Evolutionary conservation across 2,113 vertebrate species (phyloP).

Genomic region (Daboia siamensis): DNA sequence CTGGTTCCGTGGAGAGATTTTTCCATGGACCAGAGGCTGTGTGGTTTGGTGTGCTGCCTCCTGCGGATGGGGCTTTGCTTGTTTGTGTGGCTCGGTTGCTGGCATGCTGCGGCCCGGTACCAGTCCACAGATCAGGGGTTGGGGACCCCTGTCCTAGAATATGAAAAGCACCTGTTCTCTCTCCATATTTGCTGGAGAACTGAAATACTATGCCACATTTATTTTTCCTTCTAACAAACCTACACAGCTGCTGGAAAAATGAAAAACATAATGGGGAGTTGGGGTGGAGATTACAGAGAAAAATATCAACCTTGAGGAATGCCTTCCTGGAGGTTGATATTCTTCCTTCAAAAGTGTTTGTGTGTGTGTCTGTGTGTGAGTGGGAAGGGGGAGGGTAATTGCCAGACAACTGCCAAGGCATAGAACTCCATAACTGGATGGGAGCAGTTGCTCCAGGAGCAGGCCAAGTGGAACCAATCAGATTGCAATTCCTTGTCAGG

Average conservation of each 20-base stretch:
- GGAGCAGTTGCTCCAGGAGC: neutral
- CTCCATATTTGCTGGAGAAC: neutral
- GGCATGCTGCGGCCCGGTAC: too few species aligned
- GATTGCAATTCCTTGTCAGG: neutral
- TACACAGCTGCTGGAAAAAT: neutral
- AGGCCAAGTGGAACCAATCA: neutral
- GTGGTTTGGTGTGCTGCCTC: too few species aligned
- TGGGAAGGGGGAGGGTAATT: too few species aligned
- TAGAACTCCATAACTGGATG: too few species aligned
- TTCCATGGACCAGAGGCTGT: too few species aligned
- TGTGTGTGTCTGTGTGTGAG: too few species aligned
- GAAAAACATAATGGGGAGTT: neutral
- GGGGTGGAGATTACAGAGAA: neutral
- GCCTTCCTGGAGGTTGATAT: neutral
- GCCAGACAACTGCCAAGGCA: too few species aligned
- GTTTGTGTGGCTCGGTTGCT: too few species aligned
- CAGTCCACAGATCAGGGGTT: too few species aligned
- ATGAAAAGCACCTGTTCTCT: neutral
- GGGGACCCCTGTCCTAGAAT: neutral
- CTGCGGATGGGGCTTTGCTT: too few species aligned
- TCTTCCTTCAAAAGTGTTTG: neutral
- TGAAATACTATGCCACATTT: neutral
- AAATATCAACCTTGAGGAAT: neutral
- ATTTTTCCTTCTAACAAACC: neutral
- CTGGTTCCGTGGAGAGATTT: too few species aligned